These are phyloP conservation scores for Nansenia antarctica DNA, from an alignment of 2,113 vertebrate genomes.

Conservation along the genomic window DNA sequence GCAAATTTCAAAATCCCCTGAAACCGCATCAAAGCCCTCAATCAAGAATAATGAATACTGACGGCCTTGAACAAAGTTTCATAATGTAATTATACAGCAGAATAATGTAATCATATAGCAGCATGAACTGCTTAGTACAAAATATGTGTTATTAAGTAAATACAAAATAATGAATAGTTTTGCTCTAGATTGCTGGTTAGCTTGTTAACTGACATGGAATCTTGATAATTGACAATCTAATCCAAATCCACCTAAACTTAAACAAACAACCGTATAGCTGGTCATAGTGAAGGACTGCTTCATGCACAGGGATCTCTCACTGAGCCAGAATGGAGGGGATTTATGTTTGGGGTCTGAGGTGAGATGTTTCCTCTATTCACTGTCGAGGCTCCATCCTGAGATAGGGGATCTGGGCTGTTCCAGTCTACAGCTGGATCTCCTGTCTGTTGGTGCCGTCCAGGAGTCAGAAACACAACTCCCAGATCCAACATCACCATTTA, in stretches of 20 bases:
- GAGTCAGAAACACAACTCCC: slow-evolving; percentile 24
- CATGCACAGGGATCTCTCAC: not conserved
- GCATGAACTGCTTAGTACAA: not conserved
- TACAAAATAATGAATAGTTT: not conserved
- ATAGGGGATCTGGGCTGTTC: not conserved
- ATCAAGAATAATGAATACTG: slow-evolving; percentile 56
- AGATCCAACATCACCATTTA: slow-evolving; percentile 52
- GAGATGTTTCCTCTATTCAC: not conserved
- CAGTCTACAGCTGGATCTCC: slow-evolving; percentile 5
- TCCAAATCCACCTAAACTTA: not conserved
- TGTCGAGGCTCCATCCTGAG: not conserved
- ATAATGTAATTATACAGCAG: slow-evolving; percentile 25
- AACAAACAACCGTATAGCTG: not conserved
- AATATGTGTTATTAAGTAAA: not conserved
- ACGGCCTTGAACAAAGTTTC: slow-evolving; percentile 53
- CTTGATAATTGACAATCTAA: not conserved
- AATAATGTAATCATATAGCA: slow-evolving; percentile 5
- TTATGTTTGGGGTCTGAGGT: not conserved
- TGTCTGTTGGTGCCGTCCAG: slow-evolving; percentile 13
- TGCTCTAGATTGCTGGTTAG: not conserved
- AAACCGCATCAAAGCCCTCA: slow-evolving; percentile 67
- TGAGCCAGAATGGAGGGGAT: not conserved
- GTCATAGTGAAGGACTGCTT: not conserved
- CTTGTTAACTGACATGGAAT: not conserved
- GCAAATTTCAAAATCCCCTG: slow-evolving; percentile 67